Conservation (phyloP, 1,140 invertebrate species). For the Plectrocnemia conspersa region DNA sequence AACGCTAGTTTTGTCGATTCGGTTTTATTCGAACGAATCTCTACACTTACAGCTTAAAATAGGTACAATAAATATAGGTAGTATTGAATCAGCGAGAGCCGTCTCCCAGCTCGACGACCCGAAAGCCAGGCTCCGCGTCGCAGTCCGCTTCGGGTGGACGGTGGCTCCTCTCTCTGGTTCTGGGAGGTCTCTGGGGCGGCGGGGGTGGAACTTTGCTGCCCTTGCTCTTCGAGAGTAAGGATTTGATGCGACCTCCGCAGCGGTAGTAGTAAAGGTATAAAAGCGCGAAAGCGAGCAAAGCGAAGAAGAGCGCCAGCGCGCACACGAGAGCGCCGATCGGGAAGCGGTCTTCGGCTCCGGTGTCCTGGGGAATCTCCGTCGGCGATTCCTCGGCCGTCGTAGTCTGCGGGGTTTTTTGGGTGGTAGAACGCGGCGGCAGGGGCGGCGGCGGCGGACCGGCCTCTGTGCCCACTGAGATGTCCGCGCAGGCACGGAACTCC, state of each 20-base stretch:
- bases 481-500: conserved; percentile 81
- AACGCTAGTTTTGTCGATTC: no score
- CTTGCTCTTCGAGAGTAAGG: conserved; percentile 38
- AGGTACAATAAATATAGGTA: no score
- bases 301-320: conserved; percentile 41
- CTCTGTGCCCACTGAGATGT: conserved; percentile 59
- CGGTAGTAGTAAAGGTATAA: conserved; percentile 50
- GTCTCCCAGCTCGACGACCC: conserved; percentile 27
- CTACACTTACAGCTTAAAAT: no score
- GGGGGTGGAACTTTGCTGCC: conserved; percentile 35
- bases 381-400: conserved; percentile 30
- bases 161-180: conserved; percentile 40
- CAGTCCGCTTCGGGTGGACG: conserved; percentile 36
- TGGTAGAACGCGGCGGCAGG: conserved; percentile 38
- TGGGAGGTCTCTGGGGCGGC: conserved; percentile 38
- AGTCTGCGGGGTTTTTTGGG: conserved; percentile 40
- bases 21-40: no score
- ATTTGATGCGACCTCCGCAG: conserved; percentile 49
- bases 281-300: conserved; percentile 41
- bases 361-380: conserved; percentile 1
- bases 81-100: no score
- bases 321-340: conserved; percentile 45
- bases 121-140: conserved; percentile 28
- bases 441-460: conserved; percentile 37
- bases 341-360: conserved; percentile 35